Evolutionary conservation across 2,797 vertebrate species (phyloP).

Genomic region (Tragopan temminckii): DNA sequence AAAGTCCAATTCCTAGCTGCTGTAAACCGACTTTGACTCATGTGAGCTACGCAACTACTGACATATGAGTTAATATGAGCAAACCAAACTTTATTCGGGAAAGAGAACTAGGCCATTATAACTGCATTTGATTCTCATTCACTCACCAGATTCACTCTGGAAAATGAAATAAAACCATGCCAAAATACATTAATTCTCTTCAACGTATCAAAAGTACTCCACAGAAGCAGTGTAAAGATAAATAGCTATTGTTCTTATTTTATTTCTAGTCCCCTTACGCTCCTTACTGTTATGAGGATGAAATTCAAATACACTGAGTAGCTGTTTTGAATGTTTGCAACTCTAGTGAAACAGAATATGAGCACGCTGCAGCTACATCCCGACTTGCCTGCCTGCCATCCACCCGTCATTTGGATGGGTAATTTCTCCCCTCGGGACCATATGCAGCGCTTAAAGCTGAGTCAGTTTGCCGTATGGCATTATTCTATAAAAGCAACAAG

Average conservation of each 20-base stretch:
- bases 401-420: constrained; percentile 59
- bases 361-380: constrained; percentile 40
- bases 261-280: constrained; percentile 50
- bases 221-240: constrained; percentile 57
- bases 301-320: constrained; percentile 64
- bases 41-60: constrained; percentile 53
- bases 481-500: constrained; percentile 35
- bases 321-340: constrained; percentile 61
- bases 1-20: constrained; percentile 21
- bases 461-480: constrained; percentile 55
- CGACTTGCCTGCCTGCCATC: constrained; percentile 53
- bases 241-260: constrained; percentile 59
- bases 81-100: constrained; percentile 68
- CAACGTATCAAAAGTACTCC: constrained; percentile 47
- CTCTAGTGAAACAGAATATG: constrained; percentile 48
- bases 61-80: constrained; percentile 40
- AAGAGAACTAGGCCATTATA: constrained; percentile 61
- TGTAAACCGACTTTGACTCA: constrained; percentile 38
- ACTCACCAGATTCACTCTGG: constrained; percentile 59
- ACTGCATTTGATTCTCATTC: constrained; percentile 64
- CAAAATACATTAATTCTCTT: constrained; percentile 70
- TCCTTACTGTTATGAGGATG: constrained; percentile 59
- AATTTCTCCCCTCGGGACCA: constrained; percentile 54
- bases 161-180: constrained; percentile 72
- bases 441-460: constrained; percentile 51